These are phyloP conservation scores for Lagopus leucura DNA, from an alignment of 2,113 vertebrate genomes.

Conservation along the genomic window DNA sequence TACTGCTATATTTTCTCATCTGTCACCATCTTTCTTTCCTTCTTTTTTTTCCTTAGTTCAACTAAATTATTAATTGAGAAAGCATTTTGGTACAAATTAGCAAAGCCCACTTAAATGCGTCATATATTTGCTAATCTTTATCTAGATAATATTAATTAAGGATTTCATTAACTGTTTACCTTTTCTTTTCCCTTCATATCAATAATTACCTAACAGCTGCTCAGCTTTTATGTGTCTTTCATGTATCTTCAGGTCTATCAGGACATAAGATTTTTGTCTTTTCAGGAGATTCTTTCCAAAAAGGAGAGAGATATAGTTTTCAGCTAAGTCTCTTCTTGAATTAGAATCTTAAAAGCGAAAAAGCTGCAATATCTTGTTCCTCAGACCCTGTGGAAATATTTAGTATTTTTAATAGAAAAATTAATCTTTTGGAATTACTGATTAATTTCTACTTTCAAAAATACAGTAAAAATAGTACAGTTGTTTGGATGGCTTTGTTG, in stretches of 20 bases:
- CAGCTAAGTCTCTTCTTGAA: not conserved
- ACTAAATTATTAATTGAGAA: not conserved
- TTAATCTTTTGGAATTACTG: not conserved
- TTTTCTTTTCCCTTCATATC: not conserved
- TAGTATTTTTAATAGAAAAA: not conserved
- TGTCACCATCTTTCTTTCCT: not conserved
- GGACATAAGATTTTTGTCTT: not conserved
- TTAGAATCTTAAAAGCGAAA: not conserved
- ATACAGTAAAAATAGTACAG: not conserved
- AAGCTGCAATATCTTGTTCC: not conserved
- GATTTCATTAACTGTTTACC: not conserved
- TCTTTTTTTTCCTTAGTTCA: not conserved
- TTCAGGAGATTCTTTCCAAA: not conserved
- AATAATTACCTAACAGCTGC: not conserved
- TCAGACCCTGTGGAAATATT: not conserved
- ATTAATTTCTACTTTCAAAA: not conserved
- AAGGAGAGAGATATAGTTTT: not conserved
- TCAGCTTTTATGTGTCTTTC: not conserved
- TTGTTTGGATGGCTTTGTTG: not conserved
- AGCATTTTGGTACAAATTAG: not conserved
- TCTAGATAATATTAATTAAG: not conserved
- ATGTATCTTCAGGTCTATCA: not conserved
- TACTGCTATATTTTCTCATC: not conserved
- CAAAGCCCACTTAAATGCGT: not conserved
- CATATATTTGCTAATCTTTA: not conserved